Base-by-base conservation (phyloP, 2,888 invertebrate genomes). In the Phasia obesa region DNA sequence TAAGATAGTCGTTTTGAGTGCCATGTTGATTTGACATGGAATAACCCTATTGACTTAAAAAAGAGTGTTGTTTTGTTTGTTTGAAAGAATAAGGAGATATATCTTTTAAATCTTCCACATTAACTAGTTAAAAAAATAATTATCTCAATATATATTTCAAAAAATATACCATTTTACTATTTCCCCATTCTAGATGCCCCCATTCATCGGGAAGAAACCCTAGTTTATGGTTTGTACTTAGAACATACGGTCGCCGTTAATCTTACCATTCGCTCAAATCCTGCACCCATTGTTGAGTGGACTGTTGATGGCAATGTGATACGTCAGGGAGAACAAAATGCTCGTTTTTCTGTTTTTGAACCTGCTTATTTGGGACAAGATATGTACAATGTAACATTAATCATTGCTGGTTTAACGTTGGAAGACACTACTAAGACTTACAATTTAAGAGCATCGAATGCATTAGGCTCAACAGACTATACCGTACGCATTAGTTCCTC, bases 391-490 rank as follows among this genome's bases (percentile, higher is more conserved):
- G 93, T 94, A 9, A 94, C 94, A 0, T 89, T 97, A 85, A 92
- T 93, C 53, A 93, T 97, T 85, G 93, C 94, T 6, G 93, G 93
- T 19, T 93, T 97, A 31, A 93, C 93, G 27, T 94, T 95, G 86
- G 94, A 95, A 85, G 96, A 96, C 87, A 96, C 96, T 1, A 95
- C 95, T 47, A 93, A 94, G 78, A 93, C 93, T 0, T 96, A 95
- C 91, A 92, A 93, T 86, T 91, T 97, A 84, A 92, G 92, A 15
- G 95, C 95, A 1, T 92, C 91, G 87, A 97, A 96, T 89, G 93
- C 93, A n/a, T 92, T 94, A 67, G 96, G 96, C 2, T 88, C 91
- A 15, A 93, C 93, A 85, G 93, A 93, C 70, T 95, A 95, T 87
- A 91, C 90, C 5, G 93, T 96, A 38, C 92, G 93, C 84, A 94